These are phyloP conservation scores for Catocala fraxini DNA, from an alignment of 2,888 invertebrate species.

Conservation along the genomic window DNA sequence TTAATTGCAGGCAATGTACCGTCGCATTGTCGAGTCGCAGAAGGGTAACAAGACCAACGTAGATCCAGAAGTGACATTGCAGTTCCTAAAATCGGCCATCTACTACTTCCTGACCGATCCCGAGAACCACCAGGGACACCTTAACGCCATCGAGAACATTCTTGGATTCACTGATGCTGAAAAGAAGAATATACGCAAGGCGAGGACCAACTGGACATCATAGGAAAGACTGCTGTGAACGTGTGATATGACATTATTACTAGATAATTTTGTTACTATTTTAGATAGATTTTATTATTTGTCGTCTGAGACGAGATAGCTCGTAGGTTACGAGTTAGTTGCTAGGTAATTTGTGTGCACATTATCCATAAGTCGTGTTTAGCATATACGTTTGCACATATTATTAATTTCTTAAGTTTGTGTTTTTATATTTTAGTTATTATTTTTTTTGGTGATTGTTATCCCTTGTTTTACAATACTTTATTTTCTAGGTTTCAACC, in stretches of 20 bases:
- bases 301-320: slow-evolving; percentile 57
- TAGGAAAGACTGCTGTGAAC: slow-evolving; percentile 76
- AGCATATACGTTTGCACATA: slow-evolving; percentile 39
- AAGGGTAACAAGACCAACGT: slow-evolving; percentile 90
- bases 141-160: slow-evolving; percentile 96
- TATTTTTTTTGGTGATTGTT: slow-evolving; percentile 58
- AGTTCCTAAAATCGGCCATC: slow-evolving; percentile 97
- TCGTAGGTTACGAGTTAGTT: slow-evolving; percentile 40
- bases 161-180: slow-evolving; percentile 95
- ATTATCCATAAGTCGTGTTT: slow-evolving; percentile 42
- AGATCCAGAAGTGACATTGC: slow-evolving; percentile 96
- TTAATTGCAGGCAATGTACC: slow-evolving; percentile 93
- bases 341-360: slow-evolving; percentile 54
- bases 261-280: slow-evolving; percentile 63
- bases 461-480: slow-evolving; percentile 45
- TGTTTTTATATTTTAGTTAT: slow-evolving; percentile 28
- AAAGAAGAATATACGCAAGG: slow-evolving; percentile 93
- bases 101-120: slow-evolving; percentile 97
- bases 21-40: slow-evolving; percentile 93
- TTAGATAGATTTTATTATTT: slow-evolving; percentile 63
- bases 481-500: slow-evolving; percentile 59
- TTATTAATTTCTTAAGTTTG: slow-evolving; percentile 28
- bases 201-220: slow-evolving; percentile 75
- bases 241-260: slow-evolving; percentile 76
- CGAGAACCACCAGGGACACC: slow-evolving; percentile 95